phyloP scores from a whole-genome alignment of 2,888 invertebrate species.

The Dusona sp. region DNA sequence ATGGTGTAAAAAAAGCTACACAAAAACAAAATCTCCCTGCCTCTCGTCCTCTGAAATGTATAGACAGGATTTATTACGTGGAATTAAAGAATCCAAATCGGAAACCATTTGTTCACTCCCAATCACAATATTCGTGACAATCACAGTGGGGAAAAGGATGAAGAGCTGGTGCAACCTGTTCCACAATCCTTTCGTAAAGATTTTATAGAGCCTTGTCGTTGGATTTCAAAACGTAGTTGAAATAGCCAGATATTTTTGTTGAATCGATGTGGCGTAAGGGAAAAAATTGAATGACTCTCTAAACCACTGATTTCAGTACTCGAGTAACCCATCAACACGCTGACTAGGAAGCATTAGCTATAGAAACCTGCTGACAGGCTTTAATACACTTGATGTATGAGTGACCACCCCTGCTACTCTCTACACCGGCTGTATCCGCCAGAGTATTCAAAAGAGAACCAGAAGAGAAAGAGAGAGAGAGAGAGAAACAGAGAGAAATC shows the following conservation, averaged over 20 bases:
- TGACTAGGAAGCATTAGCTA: conserved; percentile 18
- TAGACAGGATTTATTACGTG: background rate
- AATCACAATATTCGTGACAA: background rate
- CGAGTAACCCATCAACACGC: conserved; percentile 41
- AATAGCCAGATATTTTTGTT: conserved; percentile 60
- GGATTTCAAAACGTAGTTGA: conserved; percentile 31
- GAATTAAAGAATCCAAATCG: background rate
- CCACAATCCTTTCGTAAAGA: conserved; percentile 3
- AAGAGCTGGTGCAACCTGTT: conserved; percentile 44
- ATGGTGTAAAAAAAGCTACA: background rate
- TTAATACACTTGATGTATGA: conserved; percentile 56
- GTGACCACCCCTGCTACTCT: conserved; percentile 57
- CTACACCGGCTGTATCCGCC: conserved; percentile 39
- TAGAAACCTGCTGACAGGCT: conserved; percentile 49
- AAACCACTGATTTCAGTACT: conserved; percentile 41
- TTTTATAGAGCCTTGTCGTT: conserved; percentile 22
- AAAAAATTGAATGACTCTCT: conserved; percentile 39
- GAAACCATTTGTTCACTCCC: conserved; percentile 3
- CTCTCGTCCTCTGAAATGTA: background rate
- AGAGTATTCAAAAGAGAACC: conserved; percentile 40
- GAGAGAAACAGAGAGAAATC: conserved; percentile 40
- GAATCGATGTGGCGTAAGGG: conserved; percentile 46
- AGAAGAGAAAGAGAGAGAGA: conserved; percentile 42
- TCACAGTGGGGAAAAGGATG: conserved; percentile 17
- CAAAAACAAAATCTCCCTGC: background rate